Conservation (phyloP, 2,113 vertebrate genomes). For the Eudyptes chrysolophus region DNA sequence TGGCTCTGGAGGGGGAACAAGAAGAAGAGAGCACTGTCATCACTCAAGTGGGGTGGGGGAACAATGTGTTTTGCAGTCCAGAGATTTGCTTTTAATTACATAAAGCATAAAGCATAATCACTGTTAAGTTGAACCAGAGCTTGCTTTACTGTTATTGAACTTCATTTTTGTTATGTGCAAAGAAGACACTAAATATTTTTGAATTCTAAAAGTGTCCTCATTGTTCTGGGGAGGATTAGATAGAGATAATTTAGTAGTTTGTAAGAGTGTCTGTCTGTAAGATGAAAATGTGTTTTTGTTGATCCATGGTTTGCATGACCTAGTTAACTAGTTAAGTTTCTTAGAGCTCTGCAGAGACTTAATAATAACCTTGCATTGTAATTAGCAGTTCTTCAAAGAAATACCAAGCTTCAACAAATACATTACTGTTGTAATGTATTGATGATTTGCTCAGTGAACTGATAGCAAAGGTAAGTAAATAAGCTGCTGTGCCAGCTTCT, state of each 20-base stretch:
- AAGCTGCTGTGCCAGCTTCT: neutral
- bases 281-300: neutral
- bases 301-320: neutral
- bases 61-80: neutral
- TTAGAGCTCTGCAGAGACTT: neutral
- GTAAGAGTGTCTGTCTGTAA: neutral
- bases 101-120: neutral
- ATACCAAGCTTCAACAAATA: neutral
- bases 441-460: neutral
- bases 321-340: neutral
- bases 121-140: neutral
- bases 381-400: neutral
- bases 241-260: neutral
- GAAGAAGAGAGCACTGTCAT: neutral
- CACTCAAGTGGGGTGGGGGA: rapidly evolving
- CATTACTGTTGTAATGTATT: neutral
- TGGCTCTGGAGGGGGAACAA: neutral
- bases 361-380: neutral
- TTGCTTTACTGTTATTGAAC: neutral
- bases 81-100: neutral
- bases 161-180: neutral
- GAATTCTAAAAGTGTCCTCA: neutral
- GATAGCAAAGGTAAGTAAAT: neutral
- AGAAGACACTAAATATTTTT: neutral
- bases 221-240: neutral